Evolutionary conservation across 2,113 vertebrate species (phyloP), one percentile per base, ranked within the genome.

Genomic region (Sphaerodactylus townsendi): DNA sequence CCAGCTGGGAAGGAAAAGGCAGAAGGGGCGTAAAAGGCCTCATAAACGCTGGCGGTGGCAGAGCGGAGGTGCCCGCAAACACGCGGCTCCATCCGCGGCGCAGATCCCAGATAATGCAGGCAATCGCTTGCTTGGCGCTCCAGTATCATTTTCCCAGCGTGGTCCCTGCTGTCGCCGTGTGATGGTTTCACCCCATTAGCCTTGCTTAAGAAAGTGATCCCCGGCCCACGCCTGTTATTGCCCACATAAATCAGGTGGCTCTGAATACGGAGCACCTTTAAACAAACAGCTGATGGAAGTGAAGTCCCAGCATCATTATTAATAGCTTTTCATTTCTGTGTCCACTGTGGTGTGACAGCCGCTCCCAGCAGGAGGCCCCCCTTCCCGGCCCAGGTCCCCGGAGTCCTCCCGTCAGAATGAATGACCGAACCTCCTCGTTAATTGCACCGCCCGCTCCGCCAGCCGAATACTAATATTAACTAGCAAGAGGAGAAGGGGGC

Each of bases 231-330:
- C 82, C 82, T 91, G 64, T 95, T 97, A 96, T 95, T 96, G 95
- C 93, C 93, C 95, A 96, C 95, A 97, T 96, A 96, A 96, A 96
- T 97, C 96, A 96, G 96, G 88, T 91, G 73, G 92, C 94, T 96
- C 93, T 87, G 87, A 96, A 94, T 93, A 95, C 86, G 74, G 96
- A 95, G 95, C 94, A 96, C 96, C 96, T 96, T 96, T 96, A 96
- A 96, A 96, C 94, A 96, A 96, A 96, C 96, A 96, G 95, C 96
- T 96, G 96, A 96, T 96, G 95, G 94, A 94, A 96, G 95, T 95
- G 96, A 95, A 96, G 95, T 95, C 95, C 95, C 87, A 83, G 94
- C 95, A 96, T 96, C 95, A 94, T 96, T 97, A 97, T 96, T 96
- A 96, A 96, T 97, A 95, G 96, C 95, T 96, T 96, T 95, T 95